Conservation (phyloP, 2,113 vertebrate species). For the Bubo scandiacus region DNA sequence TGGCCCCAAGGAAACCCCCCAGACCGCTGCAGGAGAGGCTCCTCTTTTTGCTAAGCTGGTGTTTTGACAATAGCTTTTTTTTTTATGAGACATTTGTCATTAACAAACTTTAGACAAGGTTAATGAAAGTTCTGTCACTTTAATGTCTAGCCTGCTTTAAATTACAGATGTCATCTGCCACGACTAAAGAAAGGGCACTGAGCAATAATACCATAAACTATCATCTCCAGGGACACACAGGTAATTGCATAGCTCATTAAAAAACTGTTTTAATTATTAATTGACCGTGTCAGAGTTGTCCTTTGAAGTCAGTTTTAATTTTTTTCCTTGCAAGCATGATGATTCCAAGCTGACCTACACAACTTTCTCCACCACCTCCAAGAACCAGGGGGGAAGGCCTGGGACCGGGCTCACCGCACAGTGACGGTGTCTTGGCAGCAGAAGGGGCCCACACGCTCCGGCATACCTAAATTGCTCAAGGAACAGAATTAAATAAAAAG, state of each 20-base stretch:
- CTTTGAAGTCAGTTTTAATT: slow-evolving; percentile 90
- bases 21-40: neutral
- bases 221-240: slow-evolving; percentile 83
- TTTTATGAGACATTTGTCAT: slow-evolving; percentile 75
- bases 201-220: slow-evolving; percentile 82
- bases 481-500: neutral
- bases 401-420: neutral
- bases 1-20: neutral
- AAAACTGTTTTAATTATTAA: slow-evolving; percentile 93
- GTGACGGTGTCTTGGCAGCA: neutral
- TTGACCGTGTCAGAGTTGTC: slow-evolving; percentile 92
- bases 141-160: slow-evolving; percentile 80
- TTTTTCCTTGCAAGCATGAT: slow-evolving; percentile 70
- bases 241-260: slow-evolving; percentile 95
- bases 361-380: slow-evolving; percentile 59
- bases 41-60: neutral
- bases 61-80: slow-evolving; percentile 75
- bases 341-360: slow-evolving; percentile 80
- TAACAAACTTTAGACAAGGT: slow-evolving; percentile 83
- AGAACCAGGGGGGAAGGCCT: neutral
- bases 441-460: fast-evolving
- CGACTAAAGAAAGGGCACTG: slow-evolving; percentile 81
- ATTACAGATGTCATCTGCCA: slow-evolving; percentile 84
- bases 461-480: neutral
- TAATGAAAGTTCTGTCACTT: slow-evolving; percentile 88